Percentiles rank a stretch among this genome's conserved stretches.
Evolutionary conservation across 2,797 vertebrate species (phyloP).

Genomic region (Sparidentex hasta): DNA sequence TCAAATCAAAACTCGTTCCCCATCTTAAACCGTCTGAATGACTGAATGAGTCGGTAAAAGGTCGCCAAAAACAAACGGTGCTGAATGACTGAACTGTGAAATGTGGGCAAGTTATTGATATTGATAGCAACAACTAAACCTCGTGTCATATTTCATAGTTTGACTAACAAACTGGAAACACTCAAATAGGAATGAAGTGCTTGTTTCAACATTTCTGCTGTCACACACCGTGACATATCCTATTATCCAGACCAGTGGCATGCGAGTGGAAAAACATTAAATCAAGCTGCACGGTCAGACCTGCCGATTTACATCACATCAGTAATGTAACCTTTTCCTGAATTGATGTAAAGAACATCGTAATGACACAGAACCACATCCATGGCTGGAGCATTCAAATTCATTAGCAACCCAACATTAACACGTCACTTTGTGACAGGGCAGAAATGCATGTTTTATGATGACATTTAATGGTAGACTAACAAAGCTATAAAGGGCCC

Average conservation of each 20-base stretch:
- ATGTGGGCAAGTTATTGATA: neutral
- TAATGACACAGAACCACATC: conserved; percentile 82
- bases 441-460: conserved; percentile 67
- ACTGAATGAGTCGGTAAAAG: neutral
- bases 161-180: conserved; percentile 19
- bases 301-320: conserved; percentile 88
- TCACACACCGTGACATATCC: conserved; percentile 38
- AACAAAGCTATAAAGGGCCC: conserved; percentile 56
- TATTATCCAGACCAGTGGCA: conserved; percentile 51
- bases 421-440: conserved; percentile 74
- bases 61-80: neutral
- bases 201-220: conserved; percentile 44
- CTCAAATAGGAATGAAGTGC: conserved; percentile 11
- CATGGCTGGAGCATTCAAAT: conserved; percentile 83
- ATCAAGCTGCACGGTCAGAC: conserved; percentile 42
- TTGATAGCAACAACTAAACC: conserved; percentile 5
- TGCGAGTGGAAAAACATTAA: conserved; percentile 32
- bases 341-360: conserved; percentile 85
- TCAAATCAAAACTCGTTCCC: conserved; percentile 14
- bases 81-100: neutral
- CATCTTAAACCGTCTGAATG: neutral
- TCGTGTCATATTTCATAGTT: conserved; percentile 20
- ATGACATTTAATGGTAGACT: conserved; percentile 65
- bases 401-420: conserved; percentile 86
- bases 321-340: conserved; percentile 85